Base-by-base conservation (phyloP, 1,140 invertebrate species). In the Aphis craccivora region DNA sequence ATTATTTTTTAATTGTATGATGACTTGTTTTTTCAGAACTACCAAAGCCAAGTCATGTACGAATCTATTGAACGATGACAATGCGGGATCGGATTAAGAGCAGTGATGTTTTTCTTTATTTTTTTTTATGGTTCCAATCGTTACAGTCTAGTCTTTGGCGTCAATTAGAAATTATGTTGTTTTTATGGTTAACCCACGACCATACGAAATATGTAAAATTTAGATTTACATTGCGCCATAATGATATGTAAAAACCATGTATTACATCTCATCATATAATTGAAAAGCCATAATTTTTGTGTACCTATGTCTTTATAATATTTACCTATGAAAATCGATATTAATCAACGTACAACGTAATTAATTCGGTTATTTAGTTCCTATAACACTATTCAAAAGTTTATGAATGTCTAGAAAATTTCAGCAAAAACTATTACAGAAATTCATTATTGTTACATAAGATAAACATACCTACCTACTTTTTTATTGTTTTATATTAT, bases 1-100 rank as follows among this genome's bases (percentile, higher is more conserved):
- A 40, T 90, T 43, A 43, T 90, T 53, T 60, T 90, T 60, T 90
- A 90, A 43, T 76, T 76, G 23, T 35, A 22, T 89, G 30, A 90
- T 67, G 89, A 90, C 53, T 53, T 60, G 23, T 94, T 94, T 93
- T 95, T 95, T 94, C 95, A 96, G 96, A 94, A 94, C 94, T 55
- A 94, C 94, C 55, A 96, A 96, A 94, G 96, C 96, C 53, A 96
- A 96, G 94, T 96, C 96, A 86, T 96, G 96, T 94, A 95, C 95
- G 93, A 96, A 96, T 95, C 95, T 96, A 53, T 84, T 93, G 48
- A 83, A 84, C 35, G 76, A 92, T 83, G 81, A 93, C 91, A 51
- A 84, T 40, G 81, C 48, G n/a, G 37, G 48, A 55, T 93, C 91
- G 35, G 48, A 93, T 86, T 93, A 81, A 93, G n/a, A 30, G 43